Percentiles rank a stretch among this genome's conserved stretches.
phyloP scores from a whole-genome alignment of 2,113 vertebrate genomes.

The Gopherus flavomarginatus region DNA sequence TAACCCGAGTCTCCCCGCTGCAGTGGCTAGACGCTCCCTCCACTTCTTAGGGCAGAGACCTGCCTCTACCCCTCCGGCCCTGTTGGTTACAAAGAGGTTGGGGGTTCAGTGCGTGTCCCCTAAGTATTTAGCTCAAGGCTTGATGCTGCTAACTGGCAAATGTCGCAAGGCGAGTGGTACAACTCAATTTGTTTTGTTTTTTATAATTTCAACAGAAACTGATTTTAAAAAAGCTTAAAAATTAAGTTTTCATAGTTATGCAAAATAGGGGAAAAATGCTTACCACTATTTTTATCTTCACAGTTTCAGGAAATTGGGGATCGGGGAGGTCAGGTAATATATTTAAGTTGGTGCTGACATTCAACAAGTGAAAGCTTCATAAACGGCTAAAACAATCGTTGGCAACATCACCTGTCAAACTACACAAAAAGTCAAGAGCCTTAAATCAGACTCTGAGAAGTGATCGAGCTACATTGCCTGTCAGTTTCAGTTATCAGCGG shows the following conservation, averaged over 20 bases:
- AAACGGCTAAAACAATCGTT: neutral
- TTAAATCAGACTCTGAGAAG: neutral
- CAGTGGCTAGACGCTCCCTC: neutral
- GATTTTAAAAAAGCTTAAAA: no score
- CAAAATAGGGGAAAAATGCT: neutral
- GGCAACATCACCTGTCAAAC: neutral
- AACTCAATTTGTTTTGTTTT: no score
- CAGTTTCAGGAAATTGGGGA: neutral
- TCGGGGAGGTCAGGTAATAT: neutral
- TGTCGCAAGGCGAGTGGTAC: neutral
- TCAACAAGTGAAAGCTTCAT: neutral
- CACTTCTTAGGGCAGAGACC: neutral
- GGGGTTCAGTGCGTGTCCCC: neutral
- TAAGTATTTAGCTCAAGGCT: neutral
- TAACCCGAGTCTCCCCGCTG: neutral
- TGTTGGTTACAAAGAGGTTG: neutral
- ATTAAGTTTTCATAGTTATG: neutral
- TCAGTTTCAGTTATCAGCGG: no score
- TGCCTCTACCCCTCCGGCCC: neutral
- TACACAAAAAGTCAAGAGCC: neutral
- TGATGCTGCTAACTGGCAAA: neutral
- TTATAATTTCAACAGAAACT: neutral
- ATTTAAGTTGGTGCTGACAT: neutral
- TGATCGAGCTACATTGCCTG: neutral
- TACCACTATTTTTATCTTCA: neutral